These are phyloP conservation scores for Callocephalon fimbriatum DNA, from an alignment of 2,113 vertebrate genomes.

Conservation along the genomic window DNA sequence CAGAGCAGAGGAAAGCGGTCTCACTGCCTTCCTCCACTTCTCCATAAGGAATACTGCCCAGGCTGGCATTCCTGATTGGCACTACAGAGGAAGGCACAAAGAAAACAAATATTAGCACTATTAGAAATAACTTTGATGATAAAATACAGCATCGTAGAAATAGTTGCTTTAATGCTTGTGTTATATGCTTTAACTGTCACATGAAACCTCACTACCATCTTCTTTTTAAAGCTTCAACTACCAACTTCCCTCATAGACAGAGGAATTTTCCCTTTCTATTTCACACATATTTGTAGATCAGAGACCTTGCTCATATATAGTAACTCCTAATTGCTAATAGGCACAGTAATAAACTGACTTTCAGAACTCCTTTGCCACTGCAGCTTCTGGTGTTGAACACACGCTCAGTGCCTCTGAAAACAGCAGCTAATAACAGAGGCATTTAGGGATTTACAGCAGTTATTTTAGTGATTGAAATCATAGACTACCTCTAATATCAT, in stretches of 20 bases:
- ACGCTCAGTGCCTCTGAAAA: neutral
- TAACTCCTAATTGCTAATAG: neutral
- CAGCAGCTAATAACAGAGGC: neutral
- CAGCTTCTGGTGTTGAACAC: neutral
- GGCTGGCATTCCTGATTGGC: conserved; percentile 23
- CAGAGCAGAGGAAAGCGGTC: conserved; percentile 35
- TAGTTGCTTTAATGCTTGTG: neutral
- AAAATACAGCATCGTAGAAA: neutral
- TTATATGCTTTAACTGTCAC: neutral
- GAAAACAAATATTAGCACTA: neutral
- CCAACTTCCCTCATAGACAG: neutral
- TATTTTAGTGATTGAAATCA: neutral
- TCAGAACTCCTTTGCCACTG: neutral
- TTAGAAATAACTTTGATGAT: neutral
- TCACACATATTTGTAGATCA: neutral
- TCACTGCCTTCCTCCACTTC: conserved; percentile 58
- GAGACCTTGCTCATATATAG: neutral
- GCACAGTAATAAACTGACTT: neutral
- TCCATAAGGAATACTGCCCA: neutral
- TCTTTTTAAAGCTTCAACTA: neutral
- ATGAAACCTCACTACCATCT: neutral
- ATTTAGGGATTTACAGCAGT: neutral
- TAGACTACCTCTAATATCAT: neutral
- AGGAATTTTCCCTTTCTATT: neutral
- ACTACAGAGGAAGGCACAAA: conserved; percentile 26